Percentiles rank a stretch among this genome's conserved stretches.
These are phyloP conservation scores for Cremastinae sp. DNA, from an alignment of 2,888 invertebrate species.

Conservation along the genomic window DNA sequence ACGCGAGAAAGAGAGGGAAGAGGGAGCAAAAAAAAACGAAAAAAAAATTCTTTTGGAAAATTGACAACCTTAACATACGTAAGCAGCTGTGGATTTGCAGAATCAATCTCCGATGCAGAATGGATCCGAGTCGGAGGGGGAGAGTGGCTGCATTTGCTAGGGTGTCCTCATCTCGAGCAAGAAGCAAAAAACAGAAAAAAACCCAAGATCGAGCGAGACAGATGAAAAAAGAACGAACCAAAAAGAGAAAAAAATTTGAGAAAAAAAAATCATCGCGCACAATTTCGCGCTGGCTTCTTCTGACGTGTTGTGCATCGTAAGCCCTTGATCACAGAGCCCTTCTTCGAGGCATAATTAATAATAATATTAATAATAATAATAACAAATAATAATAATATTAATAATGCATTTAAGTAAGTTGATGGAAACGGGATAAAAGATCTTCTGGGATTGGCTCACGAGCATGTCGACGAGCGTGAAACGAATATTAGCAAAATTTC, in stretches of 20 bases:
- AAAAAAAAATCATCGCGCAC: conserved; percentile 64
- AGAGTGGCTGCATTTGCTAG: conserved; percentile 91
- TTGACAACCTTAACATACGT: conserved; percentile 76
- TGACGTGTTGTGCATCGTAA: conserved; percentile 66
- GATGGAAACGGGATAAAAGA: conserved; percentile 12
- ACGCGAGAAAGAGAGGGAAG: not conserved
- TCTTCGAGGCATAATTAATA: conserved; percentile 30
- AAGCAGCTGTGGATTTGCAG: conserved; percentile 90
- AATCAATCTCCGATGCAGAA: conserved; percentile 90
- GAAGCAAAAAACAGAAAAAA: conserved; percentile 21
- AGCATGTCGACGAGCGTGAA: conserved; percentile 17
- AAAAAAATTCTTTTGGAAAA: conserved; percentile 38
- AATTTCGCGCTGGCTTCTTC: conserved; percentile 70
- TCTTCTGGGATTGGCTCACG: conserved; percentile 31
- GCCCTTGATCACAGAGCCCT: conserved; percentile 39
- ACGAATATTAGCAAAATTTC: conserved; percentile 6
- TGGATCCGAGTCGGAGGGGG: conserved; percentile 90
- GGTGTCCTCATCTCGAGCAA: conserved; percentile 62
- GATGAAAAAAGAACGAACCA: not conserved
- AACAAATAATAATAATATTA: not conserved
- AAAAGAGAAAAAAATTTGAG: conserved; percentile 33
- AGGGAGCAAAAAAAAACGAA: not conserved
- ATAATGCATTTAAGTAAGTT: conserved; percentile 17
- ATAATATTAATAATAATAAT: not conserved
- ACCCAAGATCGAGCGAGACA: conserved; percentile 13